phyloP scores from a whole-genome alignment of 2,113 vertebrate genomes.

The Varanus komodoensis region DNA sequence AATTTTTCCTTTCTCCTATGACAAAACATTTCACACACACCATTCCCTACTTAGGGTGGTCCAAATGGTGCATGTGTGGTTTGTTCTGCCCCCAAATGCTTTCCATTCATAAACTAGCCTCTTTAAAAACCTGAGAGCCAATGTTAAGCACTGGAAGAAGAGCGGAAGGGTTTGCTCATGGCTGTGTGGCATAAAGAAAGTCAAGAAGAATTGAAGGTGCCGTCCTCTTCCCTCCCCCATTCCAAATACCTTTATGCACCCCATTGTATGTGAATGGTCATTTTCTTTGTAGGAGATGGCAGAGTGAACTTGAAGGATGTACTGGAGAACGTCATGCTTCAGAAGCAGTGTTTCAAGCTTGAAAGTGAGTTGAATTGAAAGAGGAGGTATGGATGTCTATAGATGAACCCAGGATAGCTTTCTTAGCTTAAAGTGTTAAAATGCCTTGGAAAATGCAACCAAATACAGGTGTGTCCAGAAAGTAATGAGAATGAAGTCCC shows the following conservation, averaged over 20 bases:
- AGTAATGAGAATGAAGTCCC: too few species aligned
- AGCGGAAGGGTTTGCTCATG: not conserved
- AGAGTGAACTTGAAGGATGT: conserved; percentile 43
- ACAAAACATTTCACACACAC: not conserved
- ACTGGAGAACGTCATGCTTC: conserved; percentile 17
- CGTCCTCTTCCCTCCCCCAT: not conserved
- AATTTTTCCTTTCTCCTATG: not conserved
- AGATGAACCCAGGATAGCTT: too few species aligned
- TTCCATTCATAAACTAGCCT: not conserved
- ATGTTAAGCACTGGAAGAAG: too few species aligned
- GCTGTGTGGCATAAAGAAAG: not conserved
- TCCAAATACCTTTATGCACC: not conserved
- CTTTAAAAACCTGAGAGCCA: not conserved
- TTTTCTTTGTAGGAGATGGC: conserved; percentile 47
- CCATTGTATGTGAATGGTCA: not conserved
- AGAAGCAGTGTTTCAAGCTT: not conserved
- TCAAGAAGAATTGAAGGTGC: not conserved
- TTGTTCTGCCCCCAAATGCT: not conserved
- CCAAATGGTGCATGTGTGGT: not conserved
- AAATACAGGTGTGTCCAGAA: too few species aligned
- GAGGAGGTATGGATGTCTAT: not conserved
- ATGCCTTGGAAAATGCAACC: not conserved
- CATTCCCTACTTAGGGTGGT: not conserved
- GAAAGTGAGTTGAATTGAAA: conserved; percentile 44
- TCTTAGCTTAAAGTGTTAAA: not conserved